These are phyloP conservation scores for Chironomus tentans DNA, from an alignment of 2,888 invertebrate genomes.

Conservation along the genomic window DNA sequence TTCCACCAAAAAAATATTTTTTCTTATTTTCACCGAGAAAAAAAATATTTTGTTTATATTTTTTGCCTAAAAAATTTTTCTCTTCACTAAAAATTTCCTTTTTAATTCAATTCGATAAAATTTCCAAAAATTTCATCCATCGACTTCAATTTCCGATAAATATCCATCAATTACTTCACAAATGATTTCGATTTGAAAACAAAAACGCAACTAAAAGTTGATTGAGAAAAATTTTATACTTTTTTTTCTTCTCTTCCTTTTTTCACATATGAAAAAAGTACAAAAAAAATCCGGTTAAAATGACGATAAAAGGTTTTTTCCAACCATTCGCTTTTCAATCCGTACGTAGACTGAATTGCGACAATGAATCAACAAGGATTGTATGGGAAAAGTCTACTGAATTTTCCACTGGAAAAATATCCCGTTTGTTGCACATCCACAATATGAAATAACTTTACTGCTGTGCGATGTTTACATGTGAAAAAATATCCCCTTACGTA, in stretches of 20 bases:
- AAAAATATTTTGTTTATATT: background rate
- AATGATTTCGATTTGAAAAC: too few species aligned
- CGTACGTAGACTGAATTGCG: conserved; percentile 13
- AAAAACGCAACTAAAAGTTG: too few species aligned
- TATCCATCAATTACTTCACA: too few species aligned
- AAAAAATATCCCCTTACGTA: background rate
- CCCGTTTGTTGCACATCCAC: background rate
- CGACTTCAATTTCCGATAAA: too few species aligned
- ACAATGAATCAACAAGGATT: conserved; percentile 19
- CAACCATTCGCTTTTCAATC: conserved; percentile 1
- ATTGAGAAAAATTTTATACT: too few species aligned
- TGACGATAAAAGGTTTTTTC: conserved; percentile 4
- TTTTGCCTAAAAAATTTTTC: background rate
- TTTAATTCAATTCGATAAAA: too few species aligned
- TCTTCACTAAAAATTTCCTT: background rate
- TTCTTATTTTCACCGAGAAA: background rate
- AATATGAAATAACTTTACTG: background rate
- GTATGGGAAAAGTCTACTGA: conserved; percentile 9
- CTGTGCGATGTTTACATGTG: background rate
- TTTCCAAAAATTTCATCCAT: too few species aligned
- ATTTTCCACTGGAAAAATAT: conserved; percentile 16
- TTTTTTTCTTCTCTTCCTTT: too few species aligned
- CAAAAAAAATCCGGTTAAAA: background rate
- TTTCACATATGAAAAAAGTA: too few species aligned
- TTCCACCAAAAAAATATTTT: background rate